Conservation (phyloP, 1,140 invertebrate species). For the Drosophila ogumai region DNA sequence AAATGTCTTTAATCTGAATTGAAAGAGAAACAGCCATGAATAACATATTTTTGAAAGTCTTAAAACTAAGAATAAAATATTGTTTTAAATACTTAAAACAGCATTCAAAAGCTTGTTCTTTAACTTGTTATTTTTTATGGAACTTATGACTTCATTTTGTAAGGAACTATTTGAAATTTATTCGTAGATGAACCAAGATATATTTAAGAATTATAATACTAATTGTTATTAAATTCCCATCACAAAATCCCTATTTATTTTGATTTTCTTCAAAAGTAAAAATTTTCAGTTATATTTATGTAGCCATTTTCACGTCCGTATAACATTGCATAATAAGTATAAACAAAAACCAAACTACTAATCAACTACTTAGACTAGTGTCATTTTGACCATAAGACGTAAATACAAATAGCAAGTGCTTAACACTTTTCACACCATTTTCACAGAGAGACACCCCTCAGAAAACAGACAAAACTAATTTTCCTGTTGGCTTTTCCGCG, state of each 20-base stretch:
- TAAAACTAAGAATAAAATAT: background rate
- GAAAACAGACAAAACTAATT: slow-evolving; percentile 32
- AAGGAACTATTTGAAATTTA: too few relatives aligned
- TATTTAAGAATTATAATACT: too few relatives aligned
- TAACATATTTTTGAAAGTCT: background rate
- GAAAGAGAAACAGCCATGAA: slow-evolving; percentile 41
- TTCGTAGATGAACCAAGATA: too few relatives aligned
- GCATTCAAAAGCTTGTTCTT: background rate
- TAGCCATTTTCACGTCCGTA: background rate
- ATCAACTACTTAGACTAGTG: too few relatives aligned
- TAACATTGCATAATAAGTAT: background rate
- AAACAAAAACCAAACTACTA: background rate
- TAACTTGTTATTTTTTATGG: too few relatives aligned
- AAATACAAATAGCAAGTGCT: slow-evolving; percentile 5
- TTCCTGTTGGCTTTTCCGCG: slow-evolving; percentile 31
- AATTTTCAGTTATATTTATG: background rate
- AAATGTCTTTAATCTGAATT: slow-evolving; percentile 40
- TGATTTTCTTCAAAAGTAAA: too few relatives aligned
- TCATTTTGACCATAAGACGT: background rate
- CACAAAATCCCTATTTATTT: too few relatives aligned
- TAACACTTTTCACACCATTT: slow-evolving; percentile 32
- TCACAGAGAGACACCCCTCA: background rate
- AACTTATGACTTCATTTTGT: too few relatives aligned
- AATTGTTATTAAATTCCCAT: too few relatives aligned
- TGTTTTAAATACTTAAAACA: background rate